phyloP scores from a whole-genome alignment of 2,113 vertebrate species.

The Mobula hypostoma region DNA sequence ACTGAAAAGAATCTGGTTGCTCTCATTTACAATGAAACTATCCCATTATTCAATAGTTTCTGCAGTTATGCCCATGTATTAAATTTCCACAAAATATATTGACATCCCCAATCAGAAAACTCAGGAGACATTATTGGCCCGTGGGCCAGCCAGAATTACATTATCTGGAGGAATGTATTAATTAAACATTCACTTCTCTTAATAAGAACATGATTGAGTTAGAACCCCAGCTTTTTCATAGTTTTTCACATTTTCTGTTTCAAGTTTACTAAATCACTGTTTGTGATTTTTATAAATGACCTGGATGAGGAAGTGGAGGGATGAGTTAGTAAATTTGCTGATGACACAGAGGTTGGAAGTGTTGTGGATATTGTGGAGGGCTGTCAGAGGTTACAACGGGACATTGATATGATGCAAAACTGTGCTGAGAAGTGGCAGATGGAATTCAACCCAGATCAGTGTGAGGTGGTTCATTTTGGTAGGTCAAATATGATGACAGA shows the following conservation, averaged over 20 bases:
- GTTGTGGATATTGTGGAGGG: too few species aligned
- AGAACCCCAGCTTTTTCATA: neutral
- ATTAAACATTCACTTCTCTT: neutral
- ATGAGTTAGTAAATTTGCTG: too few species aligned
- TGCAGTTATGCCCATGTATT: neutral
- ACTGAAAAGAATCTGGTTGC: neutral
- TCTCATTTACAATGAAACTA: neutral
- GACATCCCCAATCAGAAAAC: neutral
- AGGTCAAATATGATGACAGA: too few species aligned
- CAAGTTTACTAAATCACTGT: too few species aligned
- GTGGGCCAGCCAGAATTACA: neutral
- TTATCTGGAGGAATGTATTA: neutral
- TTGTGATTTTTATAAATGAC: too few species aligned
- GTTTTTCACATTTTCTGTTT: neutral
- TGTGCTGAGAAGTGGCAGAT: too few species aligned
- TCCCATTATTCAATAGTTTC: neutral
- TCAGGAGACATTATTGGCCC: neutral
- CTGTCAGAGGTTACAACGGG: too few species aligned
- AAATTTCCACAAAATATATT: neutral
- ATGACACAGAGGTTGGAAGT: too few species aligned
- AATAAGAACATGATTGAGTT: neutral
- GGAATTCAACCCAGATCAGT: too few species aligned
- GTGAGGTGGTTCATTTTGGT: too few species aligned
- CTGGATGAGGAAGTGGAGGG: too few species aligned
- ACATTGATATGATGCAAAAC: too few species aligned